Conservation (phyloP, 2,888 invertebrate species). For the Drosophila aldrichi region DNA sequence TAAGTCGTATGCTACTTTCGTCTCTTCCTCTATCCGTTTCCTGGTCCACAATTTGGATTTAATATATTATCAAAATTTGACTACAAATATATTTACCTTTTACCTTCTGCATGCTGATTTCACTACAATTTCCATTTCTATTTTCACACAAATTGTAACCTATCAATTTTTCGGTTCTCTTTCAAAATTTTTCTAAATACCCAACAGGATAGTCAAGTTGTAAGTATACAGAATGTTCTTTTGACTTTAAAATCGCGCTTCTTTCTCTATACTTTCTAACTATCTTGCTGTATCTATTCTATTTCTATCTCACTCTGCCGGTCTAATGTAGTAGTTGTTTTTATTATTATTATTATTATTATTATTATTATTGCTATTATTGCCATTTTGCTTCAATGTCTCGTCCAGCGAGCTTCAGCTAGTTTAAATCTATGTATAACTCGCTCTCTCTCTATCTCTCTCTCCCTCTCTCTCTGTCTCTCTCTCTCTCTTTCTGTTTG, state of each 20-base stretch:
- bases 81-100: neutral
- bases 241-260: conserved; percentile 64
- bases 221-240: conserved; percentile 79
- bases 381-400: conserved; percentile 52
- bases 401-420: conserved; percentile 55
- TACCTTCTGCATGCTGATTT: conserved; percentile 35
- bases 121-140: conserved; percentile 41
- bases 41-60: neutral
- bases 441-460: conserved; percentile 10
- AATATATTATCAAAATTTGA: neutral
- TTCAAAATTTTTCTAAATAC: conserved; percentile 66
- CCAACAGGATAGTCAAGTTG: conserved; percentile 81
- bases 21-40: conserved; percentile 17
- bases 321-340: conserved; percentile 41
- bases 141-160: conserved; percentile 74
- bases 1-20: conserved; percentile 32
- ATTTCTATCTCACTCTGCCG: conserved; percentile 40
- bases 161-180: conserved; percentile 71
- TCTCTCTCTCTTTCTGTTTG: conserved; percentile 3
- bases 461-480: neutral
- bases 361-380: conserved; percentile 26
- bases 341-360: conserved; percentile 5
- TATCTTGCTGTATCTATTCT: conserved; percentile 32
- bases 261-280: conserved; percentile 46
- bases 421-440: conserved; percentile 43